Evolutionary conservation across 2,113 vertebrate genomes (phyloP).

Genomic region (Tenebrosternarchus preto): DNA sequence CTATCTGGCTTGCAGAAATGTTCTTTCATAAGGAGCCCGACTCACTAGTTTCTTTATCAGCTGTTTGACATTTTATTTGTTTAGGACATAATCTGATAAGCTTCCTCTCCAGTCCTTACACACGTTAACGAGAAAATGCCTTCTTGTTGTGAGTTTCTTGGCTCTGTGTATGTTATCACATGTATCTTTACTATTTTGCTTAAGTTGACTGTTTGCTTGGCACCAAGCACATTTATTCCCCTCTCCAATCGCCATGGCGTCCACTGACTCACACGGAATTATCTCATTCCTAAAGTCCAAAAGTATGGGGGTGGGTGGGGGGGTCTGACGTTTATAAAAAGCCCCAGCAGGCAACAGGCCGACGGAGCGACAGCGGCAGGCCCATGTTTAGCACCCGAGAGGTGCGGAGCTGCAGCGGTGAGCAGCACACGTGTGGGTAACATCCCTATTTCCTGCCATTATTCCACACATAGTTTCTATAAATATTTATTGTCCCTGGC

Average conservation of each 20-base stretch:
- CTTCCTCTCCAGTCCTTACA: too few relatives aligned
- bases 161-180: neutral
- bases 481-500: conserved; percentile 58
- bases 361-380: neutral
- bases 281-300: neutral
- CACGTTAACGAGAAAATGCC: neutral
- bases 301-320: neutral
- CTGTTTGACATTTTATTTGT: neutral
- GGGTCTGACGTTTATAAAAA: conserved; percentile 22
- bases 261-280: neutral
- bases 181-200: neutral
- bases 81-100: neutral
- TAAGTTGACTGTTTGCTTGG: too few relatives aligned
- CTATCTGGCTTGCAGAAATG: neutral
- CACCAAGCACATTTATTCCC: too few relatives aligned
- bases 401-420: conserved; percentile 41
- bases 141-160: neutral
- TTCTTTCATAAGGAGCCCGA: neutral
- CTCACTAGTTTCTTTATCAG: neutral
- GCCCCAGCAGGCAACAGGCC: conserved; percentile 22
- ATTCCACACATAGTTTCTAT: conserved; percentile 58
- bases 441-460: conserved; percentile 52
- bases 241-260: neutral
- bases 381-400: conserved; percentile 34
- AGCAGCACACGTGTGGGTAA: conserved; percentile 43